A percentile compares a stretch with the other conserved stretches of the same genome.
phyloP scores from a whole-genome alignment of 1,140 invertebrate species.

The Pseudoatta argentina region DNA sequence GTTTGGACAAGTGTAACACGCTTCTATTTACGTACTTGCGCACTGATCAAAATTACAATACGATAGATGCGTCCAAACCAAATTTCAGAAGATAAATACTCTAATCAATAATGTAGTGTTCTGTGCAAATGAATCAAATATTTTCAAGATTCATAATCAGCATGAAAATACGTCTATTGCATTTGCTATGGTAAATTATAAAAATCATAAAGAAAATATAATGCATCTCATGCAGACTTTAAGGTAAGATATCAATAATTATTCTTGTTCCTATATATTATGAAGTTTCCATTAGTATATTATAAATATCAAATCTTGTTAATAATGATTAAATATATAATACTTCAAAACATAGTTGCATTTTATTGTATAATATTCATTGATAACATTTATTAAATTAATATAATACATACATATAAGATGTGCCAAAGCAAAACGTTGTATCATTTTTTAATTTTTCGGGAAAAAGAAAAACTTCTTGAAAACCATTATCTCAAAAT shows the following conservation, averaged over 20 bases:
- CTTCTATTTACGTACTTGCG: neutral
- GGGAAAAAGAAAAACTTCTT: too few relatives aligned
- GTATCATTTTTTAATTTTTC: too few relatives aligned
- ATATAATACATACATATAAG: neutral
- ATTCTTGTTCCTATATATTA: too few relatives aligned
- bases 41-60: slow-evolving; percentile 3
- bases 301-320: neutral
- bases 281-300: neutral
- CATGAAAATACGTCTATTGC: neutral
- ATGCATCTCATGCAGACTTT: slow-evolving; percentile 27
- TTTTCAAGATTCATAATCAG: neutral
- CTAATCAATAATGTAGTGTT: slow-evolving; percentile 7
- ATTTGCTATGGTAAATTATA: neutral
- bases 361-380: neutral
- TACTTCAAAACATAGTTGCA: neutral
- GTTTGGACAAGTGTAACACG: neutral
- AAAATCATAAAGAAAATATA: slow-evolving; percentile 11
- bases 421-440: too few relatives aligned
- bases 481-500: too few relatives aligned
- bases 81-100: slow-evolving; percentile 10
- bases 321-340: neutral
- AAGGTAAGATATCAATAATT: slow-evolving; percentile 20
- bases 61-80: neutral
- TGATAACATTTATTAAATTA: neutral
- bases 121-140: slow-evolving; percentile 1